These are phyloP conservation scores for Protaetia brevitarsis DNA, from an alignment of 1,140 invertebrate species.

Conservation along the genomic window DNA sequence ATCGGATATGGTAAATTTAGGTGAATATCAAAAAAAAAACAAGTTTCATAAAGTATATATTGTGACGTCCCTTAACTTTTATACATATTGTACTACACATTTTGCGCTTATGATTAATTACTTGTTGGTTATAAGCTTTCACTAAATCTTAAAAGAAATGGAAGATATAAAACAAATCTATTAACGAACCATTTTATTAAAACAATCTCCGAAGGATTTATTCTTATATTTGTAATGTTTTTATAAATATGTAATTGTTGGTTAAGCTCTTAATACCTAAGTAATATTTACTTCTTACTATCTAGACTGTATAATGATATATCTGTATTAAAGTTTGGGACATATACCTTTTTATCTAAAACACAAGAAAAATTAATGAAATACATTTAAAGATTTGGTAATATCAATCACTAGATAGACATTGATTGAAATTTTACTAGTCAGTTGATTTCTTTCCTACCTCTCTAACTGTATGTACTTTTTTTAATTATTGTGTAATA, in stretches of 20 bases:
- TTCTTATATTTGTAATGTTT: constrained; percentile 25
- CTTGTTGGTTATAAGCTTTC: constrained; percentile 21
- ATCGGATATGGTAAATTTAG: constrained; percentile 39
- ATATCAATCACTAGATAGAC: constrained; percentile 22
- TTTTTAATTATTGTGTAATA: neutral
- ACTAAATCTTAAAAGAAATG: constrained; percentile 7
- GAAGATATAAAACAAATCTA: neutral
- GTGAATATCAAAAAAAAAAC: constrained; percentile 42
- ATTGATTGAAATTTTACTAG: constrained; percentile 33
- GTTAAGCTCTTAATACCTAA: constrained; percentile 24
- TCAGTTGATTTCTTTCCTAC: constrained; percentile 37
- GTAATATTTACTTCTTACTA: constrained; percentile 24
- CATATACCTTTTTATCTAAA: constrained; percentile 25
- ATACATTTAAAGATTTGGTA: constrained; percentile 24
- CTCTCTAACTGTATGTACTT: constrained; percentile 24
- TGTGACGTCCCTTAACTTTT: constrained; percentile 47
- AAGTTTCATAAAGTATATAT: constrained; percentile 35
- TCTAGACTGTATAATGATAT: constrained; percentile 15
- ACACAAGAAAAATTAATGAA: neutral
- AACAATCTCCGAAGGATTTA: constrained; percentile 24
- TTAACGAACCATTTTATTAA: constrained; percentile 23
- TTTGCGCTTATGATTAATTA: constrained; percentile 23
- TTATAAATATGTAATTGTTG: constrained; percentile 26
- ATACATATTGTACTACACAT: constrained; percentile 37
- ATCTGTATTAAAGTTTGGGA: constrained; percentile 40